Base-by-base conservation (phyloP, 2,888 invertebrate species). In the Hyalella azteca region DNA sequence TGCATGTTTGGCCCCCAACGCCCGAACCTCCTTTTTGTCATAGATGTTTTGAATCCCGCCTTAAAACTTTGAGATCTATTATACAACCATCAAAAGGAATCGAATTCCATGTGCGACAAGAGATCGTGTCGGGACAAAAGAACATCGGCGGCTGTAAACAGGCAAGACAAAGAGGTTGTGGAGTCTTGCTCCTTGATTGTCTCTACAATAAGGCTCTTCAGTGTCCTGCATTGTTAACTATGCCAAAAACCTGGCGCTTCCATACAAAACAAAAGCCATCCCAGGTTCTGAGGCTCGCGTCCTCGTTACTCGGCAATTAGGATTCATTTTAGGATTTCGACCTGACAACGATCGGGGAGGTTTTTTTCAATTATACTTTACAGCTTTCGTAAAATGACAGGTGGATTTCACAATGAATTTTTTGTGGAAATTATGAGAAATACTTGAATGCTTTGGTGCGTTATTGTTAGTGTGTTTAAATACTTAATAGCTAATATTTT, bases 51-150 rank as follows among this genome's bases (percentile, higher is more conserved):
- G 66, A 19, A 36, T 66, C 3, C 11, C 19, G 32, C 66, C 66
- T 36, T 36, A 54, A 66, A 66, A 66, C 66, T 66, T 66, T 32
- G 45, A 9, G 45, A 9, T 45, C 39, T 11, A 11, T 36, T 15
- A 36, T 66, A 5, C 29, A 15, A 36, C 29, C 0, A 19, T 36
- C 36, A 36, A 66, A 66, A 36, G 19, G 66, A 66, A 66, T 32
- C 66, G 66, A 66, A 66, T 66, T 66, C 66, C 66, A 66, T 2
- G 29, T 66, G 66, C 66, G 66, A 36, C 66, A 66, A 36, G 66
- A 66, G 66, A 66, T 66, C 66, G 19, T 19, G 66, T 66, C 19
- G 7, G 66, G 19, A 66, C 66, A 66, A 66, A 66, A 66, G 66
- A 66, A 36, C 66, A 66, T 66, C 66, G 36, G 36, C 7, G 66